Base-by-base conservation (phyloP, 2,888 invertebrate genomes). In the Cephus runcator region DNA sequence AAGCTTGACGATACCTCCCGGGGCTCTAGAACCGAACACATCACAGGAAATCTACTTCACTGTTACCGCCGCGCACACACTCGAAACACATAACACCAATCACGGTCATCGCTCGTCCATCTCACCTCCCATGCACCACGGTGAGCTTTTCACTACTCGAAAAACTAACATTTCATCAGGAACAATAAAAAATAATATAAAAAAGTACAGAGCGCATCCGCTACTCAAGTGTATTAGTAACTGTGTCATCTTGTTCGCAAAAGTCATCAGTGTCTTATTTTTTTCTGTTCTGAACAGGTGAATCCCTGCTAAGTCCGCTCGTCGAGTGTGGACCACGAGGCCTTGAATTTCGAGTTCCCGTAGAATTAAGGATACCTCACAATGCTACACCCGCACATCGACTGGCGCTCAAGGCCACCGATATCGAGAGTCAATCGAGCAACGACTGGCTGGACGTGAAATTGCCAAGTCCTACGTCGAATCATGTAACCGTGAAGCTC, bases 271-370 rank as follows among this genome's bases (percentile, higher is more conserved):
- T 40, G 15, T 15, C 15, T 15, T 36, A 4, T 36, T 36, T 36
- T 40, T 56, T 81, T 79, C 81, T 79, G 78, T 81, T 83, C 79
- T 84, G 86, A 91, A 12, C 91, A 98, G 98, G 98, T 94, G 98
- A 98, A 94, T 97, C 97, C 82, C 95, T 98, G 94, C 94, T 98
- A 87, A 97, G 97, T 88, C 98, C 98, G 80, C 93, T 98, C 88
- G 98, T 98, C 89, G 98, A 98, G 97, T 98, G 98, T 93, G 98
- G 98, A 81, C 98, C 98, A 34, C 97, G 97, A 93, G 96, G 98
- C 84, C 94, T 98, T 84, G 95, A 96, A 92, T 98, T 98, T 93
- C 92, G 95, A 80, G 94, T 95, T 90, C 98, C 98, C 76, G 97
- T 98, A 88, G 97, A 98, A 87, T 94, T 98, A 77, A 95, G 97